A percentile compares a stretch with the other conserved stretches of the same genome.
These are phyloP conservation scores for Anhinga rufa DNA, from an alignment of 2,113 vertebrate genomes.

Conservation along the genomic window DNA sequence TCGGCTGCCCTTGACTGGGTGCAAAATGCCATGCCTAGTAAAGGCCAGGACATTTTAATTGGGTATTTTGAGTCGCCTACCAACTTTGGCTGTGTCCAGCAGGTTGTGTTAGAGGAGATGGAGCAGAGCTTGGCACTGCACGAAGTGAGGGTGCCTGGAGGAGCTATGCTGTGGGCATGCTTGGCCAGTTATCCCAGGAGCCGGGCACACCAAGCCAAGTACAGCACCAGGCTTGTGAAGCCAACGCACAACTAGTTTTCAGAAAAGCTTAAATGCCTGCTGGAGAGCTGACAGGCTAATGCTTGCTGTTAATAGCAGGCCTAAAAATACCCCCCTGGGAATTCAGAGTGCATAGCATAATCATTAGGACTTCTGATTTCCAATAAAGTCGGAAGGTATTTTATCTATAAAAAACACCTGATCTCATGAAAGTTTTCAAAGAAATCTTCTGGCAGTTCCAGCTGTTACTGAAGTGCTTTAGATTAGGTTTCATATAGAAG, in stretches of 20 bases:
- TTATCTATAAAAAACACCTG: not conserved
- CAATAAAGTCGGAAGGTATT: not conserved
- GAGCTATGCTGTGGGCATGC: not conserved
- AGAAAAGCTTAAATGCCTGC: not conserved
- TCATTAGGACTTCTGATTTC: not conserved
- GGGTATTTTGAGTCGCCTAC: not conserved
- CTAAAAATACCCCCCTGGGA: conserved; percentile 11
- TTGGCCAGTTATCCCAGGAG: not conserved
- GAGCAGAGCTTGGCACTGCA: not conserved
- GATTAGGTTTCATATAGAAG: not conserved
- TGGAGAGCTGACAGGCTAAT: not conserved
- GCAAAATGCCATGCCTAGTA: not conserved
- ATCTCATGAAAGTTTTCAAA: conserved; percentile 13
- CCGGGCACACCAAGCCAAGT: not conserved
- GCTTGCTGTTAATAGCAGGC: not conserved
- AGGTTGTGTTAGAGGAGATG: not conserved
- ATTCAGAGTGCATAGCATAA: not conserved
- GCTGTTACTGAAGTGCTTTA: not conserved
- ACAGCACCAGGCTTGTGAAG: not conserved
- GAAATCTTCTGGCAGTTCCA: not conserved
- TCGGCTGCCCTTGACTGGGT: not conserved
- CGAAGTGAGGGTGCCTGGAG: not conserved
- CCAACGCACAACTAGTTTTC: not conserved
- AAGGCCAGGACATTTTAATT: not conserved
- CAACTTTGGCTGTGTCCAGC: not conserved